phyloP scores from a whole-genome alignment of 2,888 invertebrate species.

The Drosophila hawaiiensis region DNA sequence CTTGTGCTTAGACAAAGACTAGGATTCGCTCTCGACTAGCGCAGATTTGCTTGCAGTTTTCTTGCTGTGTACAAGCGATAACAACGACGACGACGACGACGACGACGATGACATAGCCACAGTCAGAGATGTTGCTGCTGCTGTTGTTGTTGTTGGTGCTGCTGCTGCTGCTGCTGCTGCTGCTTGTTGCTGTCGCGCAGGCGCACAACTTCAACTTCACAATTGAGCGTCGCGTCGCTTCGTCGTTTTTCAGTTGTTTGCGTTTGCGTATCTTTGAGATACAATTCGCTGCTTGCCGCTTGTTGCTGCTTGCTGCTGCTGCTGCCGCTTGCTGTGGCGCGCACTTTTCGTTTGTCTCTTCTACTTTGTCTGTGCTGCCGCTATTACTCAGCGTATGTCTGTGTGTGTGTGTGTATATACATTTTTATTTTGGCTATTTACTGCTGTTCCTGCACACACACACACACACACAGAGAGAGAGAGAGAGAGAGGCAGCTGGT shows the following conservation, averaged over 20 bases:
- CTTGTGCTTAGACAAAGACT: not conserved
- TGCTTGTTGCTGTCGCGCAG: constrained; percentile 43
- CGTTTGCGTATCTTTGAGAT: constrained; percentile 62
- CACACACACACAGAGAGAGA: constrained; percentile 14
- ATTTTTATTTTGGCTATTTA: constrained; percentile 59
- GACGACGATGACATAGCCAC: constrained; percentile 67
- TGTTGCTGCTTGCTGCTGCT: constrained; percentile 34
- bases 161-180: constrained; percentile 15
- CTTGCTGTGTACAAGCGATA: constrained; percentile 36
- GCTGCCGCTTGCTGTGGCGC: constrained; percentile 53
- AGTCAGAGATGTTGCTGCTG: constrained; percentile 32
- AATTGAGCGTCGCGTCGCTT: constrained; percentile 10
- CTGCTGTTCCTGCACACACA: constrained; percentile 54
- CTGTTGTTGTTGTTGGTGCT: constrained; percentile 10
- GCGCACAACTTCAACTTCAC: constrained; percentile 54
- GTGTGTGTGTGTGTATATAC: constrained; percentile 29
- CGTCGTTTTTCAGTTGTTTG: constrained; percentile 31
- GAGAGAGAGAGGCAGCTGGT: constrained; percentile 23
- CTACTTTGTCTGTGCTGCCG: constrained; percentile 44
- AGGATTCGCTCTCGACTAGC: not conserved
- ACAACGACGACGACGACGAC: constrained; percentile 46
- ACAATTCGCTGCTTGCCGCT: constrained; percentile 37
- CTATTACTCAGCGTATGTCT: constrained; percentile 5
- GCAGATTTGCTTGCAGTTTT: constrained; percentile 12
- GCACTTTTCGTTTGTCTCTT: constrained; percentile 56